Evolutionary conservation across 1,140 invertebrate species (phyloP), one percentile per base, ranked within the genome.

Genomic region (Brachionus angularis): DNA sequence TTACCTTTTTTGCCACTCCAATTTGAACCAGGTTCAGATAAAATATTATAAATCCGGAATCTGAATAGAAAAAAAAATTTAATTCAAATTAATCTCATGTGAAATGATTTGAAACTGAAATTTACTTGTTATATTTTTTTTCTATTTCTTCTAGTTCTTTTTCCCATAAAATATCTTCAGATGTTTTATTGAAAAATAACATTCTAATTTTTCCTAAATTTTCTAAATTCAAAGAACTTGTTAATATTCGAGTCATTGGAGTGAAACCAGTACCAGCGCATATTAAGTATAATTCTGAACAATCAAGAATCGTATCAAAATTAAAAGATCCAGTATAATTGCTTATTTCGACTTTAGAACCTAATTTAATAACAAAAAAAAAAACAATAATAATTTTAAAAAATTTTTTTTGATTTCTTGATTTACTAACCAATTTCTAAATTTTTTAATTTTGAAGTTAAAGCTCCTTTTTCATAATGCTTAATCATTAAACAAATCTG

Each of bases 141-240:
- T 5, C 1, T n/a, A 50, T 10, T 36, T 39, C 25, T 33, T 70
- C 21, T 10, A 70, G 34, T 5, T 70, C 67, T 14, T 36, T 7
- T 12, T 46, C 2, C 5, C 25, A 52, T 27, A 70, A 12, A 12
- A 70, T 70, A 44, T 70, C 67, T 29, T 70, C 18, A 21, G 36
- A 5, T 34, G 67, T 70, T 70, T 70, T 70, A 14, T 70, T 70
- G 33, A 70, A 70, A n/a, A 70, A 70, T 25, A 70, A n/a, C 3
- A 70, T n/a, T 12, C 31, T 36, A 34, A 70, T 34, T 16, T 25
- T 52, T 12, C 23, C 18, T 16, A 47, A 21, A 10, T 21, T 67
- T 10, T 23, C 27, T 12, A 36, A 18, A 14, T 14, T 52, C 21
- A 53, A 39, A 12, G 12, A 29, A 14, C 18, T 70, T n/a, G 16